These are phyloP conservation scores for Protonemura montana DNA, from an alignment of 2,888 invertebrate species.

Conservation along the genomic window DNA sequence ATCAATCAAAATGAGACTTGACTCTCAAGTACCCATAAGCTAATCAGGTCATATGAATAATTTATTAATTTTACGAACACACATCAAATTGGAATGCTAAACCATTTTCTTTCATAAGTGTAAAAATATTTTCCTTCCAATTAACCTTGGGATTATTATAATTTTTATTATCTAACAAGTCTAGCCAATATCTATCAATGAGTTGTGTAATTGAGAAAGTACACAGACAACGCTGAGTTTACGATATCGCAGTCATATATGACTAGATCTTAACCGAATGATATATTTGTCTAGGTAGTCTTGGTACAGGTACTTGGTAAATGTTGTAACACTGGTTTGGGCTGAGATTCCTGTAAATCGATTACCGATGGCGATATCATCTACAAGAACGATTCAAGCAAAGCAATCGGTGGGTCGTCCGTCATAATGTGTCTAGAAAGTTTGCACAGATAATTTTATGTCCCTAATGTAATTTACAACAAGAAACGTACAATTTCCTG, in stretches of 20 bases:
- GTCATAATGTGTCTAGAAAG: background rate
- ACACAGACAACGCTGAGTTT: background rate
- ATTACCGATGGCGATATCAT: background rate
- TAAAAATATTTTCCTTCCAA: background rate
- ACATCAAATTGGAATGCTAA: too few relatives aligned
- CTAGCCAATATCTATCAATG: constrained; percentile 12
- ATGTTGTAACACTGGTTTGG: constrained; percentile 4
- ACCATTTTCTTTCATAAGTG: background rate
- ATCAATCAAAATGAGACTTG: constrained; percentile 7
- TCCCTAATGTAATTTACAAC: background rate
- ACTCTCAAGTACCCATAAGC: background rate
- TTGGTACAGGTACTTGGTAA: background rate
- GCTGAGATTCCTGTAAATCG: background rate
- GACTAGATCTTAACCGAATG: background rate
- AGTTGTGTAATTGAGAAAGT: constrained; percentile 4
- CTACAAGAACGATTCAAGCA: background rate
- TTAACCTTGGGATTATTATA: background rate
- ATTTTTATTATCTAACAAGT: background rate
- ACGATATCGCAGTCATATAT: background rate
- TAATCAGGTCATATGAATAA: background rate
- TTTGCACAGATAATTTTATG: background rate
- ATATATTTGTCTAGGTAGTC: constrained; percentile 3
- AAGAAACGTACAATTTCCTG: background rate
- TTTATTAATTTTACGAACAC: background rate
- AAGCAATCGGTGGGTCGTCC: background rate